Base-by-base conservation (phyloP, 2,888 invertebrate genomes). In the Carabus problematicus region DNA sequence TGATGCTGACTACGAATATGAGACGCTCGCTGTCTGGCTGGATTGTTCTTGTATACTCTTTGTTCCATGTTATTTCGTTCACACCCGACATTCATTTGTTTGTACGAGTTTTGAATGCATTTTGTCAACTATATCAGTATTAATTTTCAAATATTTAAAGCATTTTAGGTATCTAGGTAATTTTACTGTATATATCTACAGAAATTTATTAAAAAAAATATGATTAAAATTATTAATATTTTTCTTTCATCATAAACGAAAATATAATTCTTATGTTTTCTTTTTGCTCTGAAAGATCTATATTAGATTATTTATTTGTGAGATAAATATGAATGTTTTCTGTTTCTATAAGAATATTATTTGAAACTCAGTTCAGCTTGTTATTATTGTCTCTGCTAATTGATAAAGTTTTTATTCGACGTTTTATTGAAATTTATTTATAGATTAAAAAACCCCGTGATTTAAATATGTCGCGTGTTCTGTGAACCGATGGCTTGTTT, bases 141-240 rank as follows among this genome's bases (percentile, higher is more conserved):
- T 45, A 45, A 6, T 45, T 45, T 45, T 12, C 11, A 12, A n/a
- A 45, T 12, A 11, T 45, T 45, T 45, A 45, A 45, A 45, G 11
- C 1, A 45, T 6, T 45, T 4, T 8, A 42, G 42, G 9, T 42
- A 42, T 42, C 42, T 42, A 8, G 42, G 42, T 8, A 8, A 42
- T 42, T 42, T 8, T 42, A 9, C 9, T 45, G 14, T 12, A 2
- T 29, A 29, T 29, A 3, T 29, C 6, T 6, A 29, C 29, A 29
- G 8, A 18, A 3, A 52, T 52, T 52, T 12, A 52, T 6, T 3
- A 52, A 1, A n/a, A 52, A 14, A n/a, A 52, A 14, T 52, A 52
- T 52, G 14, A 14, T 52, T 52, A 52, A 9, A 52, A 52, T 52
- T 52, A 19, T 16, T 52, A 52, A 12, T 9, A 52, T 18, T 56